Percentiles rank a stretch among this genome's conserved stretches.
phyloP scores from a whole-genome alignment of 2,888 invertebrate genomes.

The Cinara cedri region DNA sequence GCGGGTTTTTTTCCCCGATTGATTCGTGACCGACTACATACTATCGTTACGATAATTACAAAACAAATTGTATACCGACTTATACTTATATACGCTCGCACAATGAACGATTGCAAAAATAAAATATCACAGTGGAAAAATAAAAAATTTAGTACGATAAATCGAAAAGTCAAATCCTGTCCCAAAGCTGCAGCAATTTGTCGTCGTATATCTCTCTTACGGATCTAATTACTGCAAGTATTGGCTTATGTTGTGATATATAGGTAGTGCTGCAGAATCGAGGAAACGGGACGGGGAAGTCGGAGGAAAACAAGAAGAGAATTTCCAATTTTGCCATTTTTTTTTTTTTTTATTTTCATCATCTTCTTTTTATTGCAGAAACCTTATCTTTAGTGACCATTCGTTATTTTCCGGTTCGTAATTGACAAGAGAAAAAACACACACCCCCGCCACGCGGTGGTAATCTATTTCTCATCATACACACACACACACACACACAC shows the following conservation, averaged over 20 bases:
- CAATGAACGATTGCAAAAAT: no score
- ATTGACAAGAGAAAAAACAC: slow-evolving; percentile 54
- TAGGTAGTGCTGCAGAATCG: no score
- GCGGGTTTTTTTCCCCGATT: no score
- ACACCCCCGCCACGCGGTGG: background rate
- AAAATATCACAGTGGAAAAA: slow-evolving; percentile 10
- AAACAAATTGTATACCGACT: no score
- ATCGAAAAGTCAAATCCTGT: slow-evolving; percentile 13
- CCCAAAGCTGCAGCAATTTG: background rate
- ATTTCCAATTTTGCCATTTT: slow-evolving; percentile 32
- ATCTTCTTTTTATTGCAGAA: slow-evolving; percentile 45
- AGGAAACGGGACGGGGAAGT: background rate
- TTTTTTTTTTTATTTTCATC: slow-evolving; percentile 19
- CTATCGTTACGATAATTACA: no score
- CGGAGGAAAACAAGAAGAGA: slow-evolving; percentile 1
- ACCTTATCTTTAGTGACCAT: slow-evolving; percentile 54
- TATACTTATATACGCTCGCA: background rate
- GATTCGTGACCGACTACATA: no score
- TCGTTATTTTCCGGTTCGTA: slow-evolving; percentile 57
- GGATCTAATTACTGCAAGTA: slow-evolving; percentile 17
- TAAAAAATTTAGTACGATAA: slow-evolving; percentile 4
- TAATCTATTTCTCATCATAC: slow-evolving; percentile 54
- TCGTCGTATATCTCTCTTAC: background rate
- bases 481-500: slow-evolving; percentile 1
- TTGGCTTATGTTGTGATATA: background rate